These are phyloP conservation scores for Hemiprocne comata DNA, from an alignment of 2,113 vertebrate species.

Conservation along the genomic window DNA sequence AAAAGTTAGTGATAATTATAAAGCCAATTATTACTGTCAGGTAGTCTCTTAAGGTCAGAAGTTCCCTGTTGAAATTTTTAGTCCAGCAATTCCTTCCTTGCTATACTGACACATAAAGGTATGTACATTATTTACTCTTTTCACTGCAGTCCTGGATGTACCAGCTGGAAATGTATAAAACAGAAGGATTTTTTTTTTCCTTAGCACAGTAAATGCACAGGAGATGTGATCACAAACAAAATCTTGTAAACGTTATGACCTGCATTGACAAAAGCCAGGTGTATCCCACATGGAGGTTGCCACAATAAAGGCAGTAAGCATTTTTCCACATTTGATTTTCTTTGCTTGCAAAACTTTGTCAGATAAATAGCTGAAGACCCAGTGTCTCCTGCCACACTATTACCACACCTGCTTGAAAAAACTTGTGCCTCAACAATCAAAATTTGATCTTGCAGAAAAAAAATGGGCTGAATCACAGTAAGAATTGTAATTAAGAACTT, in stretches of 20 bases:
- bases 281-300: background rate
- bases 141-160: background rate
- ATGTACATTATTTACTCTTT: background rate
- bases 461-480: background rate
- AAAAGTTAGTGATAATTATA: background rate
- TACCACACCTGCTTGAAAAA: background rate
- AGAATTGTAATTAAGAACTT: background rate
- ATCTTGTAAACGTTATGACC: background rate
- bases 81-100: background rate
- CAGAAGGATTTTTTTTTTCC: accelerated
- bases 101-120: background rate
- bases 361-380: background rate
- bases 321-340: background rate
- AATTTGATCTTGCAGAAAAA: background rate
- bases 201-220: background rate
- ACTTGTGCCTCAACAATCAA: background rate
- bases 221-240: background rate
- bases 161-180: background rate
- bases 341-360: background rate
- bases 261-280: background rate
- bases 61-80: background rate
- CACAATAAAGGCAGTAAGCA: background rate
- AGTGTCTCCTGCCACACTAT: background rate
- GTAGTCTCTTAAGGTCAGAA: background rate
- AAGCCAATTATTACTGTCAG: background rate